Evolutionary conservation across 2,113 vertebrate species (phyloP).

Genomic region (Sylvia atricapilla): DNA sequence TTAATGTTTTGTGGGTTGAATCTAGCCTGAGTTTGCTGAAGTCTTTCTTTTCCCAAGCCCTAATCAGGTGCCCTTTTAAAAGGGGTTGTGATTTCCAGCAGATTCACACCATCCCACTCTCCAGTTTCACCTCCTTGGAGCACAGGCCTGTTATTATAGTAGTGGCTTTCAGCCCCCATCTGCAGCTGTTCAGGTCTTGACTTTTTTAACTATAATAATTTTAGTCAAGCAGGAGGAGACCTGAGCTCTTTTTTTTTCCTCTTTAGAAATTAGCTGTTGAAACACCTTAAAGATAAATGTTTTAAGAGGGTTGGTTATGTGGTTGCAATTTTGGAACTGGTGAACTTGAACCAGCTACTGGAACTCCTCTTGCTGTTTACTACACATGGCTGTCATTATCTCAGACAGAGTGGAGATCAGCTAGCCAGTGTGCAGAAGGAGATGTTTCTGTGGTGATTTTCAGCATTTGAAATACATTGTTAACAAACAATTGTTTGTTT

Average conservation of each 20-base stretch:
- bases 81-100: not conserved
- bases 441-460: not conserved
- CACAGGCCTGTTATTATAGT: not conserved
- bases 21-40: not conserved
- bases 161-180: conserved; percentile 4
- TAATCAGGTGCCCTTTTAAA: not conserved
- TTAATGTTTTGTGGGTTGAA: not conserved
- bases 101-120: not conserved
- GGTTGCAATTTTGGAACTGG: not conserved
- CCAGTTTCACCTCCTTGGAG: not conserved
- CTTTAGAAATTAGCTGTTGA: conserved; percentile 16
- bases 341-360: not conserved
- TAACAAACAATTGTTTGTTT: not conserved
- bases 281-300: not conserved
- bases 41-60: not conserved
- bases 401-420: not conserved
- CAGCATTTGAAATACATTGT: not conserved
- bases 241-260: not conserved
- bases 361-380: not conserved
- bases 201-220: conserved; percentile 37
- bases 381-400: not conserved
- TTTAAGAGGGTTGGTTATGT: not conserved
- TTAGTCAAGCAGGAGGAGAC: conserved; percentile 16
- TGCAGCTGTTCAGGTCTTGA: conserved; percentile 17
- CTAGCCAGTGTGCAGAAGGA: not conserved